Conservation (phyloP, 1,140 invertebrate genomes). For the Macrosteles quadrilineatus region DNA sequence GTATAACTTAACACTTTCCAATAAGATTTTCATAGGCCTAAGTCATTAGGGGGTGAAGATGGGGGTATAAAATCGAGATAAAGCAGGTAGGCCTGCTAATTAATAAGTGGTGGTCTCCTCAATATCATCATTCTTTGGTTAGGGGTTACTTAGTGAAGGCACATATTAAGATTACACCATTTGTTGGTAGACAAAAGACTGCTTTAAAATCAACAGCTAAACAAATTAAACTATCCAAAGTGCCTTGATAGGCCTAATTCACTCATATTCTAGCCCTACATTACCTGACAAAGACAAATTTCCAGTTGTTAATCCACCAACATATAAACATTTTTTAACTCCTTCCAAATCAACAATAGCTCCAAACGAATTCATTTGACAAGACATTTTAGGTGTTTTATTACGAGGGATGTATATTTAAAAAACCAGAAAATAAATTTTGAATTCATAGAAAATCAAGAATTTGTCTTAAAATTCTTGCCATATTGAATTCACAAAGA, state of each 20-base stretch:
- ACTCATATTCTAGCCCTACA: background rate
- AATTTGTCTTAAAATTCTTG: background rate
- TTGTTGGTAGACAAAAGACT: no score
- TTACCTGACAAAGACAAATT: conserved; percentile 13
- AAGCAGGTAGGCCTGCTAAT: no score
- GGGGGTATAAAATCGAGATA: no score
- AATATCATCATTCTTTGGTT: background rate
- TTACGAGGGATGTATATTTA: background rate
- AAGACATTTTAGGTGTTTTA: conserved; percentile 33
- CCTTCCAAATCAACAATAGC: conserved; percentile 37
- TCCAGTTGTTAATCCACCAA: conserved; percentile 17
- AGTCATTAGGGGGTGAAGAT: no score
- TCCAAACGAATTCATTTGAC: conserved; percentile 37
- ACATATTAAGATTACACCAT: no score
- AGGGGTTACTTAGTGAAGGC: background rate
- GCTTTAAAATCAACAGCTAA: background rate
- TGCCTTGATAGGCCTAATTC: background rate
- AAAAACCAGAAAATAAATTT: background rate
- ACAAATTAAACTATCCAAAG: background rate
- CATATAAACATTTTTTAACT: conserved; percentile 36
- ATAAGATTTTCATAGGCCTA: no score
- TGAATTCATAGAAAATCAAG: background rate
- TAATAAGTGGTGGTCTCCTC: no score
- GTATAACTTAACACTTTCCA: no score
- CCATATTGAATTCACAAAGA: background rate